Percentiles rank a stretch among this genome's conserved stretches.
phyloP scores from a whole-genome alignment of 2,888 invertebrate species.

The Temnothorax unifasciatus region DNA sequence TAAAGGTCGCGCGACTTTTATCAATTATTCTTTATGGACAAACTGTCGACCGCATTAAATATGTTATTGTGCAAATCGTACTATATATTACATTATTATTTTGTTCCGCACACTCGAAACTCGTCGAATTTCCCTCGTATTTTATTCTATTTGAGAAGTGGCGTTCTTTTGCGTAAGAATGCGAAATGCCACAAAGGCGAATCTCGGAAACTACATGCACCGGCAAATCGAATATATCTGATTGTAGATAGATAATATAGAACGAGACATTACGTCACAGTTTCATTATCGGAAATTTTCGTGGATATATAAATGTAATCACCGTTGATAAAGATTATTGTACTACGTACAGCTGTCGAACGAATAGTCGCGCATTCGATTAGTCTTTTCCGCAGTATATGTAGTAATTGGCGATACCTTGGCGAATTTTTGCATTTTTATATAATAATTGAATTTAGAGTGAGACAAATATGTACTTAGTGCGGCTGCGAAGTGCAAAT shows the following conservation, averaged over 20 bases:
- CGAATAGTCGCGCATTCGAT: slow-evolving; percentile 6
- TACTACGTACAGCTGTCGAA: not conserved
- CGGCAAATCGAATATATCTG: slow-evolving; percentile 24
- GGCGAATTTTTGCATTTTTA: not conserved
- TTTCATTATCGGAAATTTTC: slow-evolving; percentile 44
- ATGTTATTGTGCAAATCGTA: not conserved
- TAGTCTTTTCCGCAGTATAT: not conserved
- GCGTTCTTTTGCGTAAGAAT: not conserved
- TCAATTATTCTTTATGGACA: not conserved
- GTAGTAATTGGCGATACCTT: not conserved
- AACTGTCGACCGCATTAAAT: not conserved
- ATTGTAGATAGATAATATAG: slow-evolving; percentile 32
- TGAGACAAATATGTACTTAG: slow-evolving; percentile 18
- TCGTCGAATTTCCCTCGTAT: not conserved
- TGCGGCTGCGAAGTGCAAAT: not conserved
- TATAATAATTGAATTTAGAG: slow-evolving; percentile 19
- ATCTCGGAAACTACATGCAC: not conserved
- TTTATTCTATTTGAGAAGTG: not conserved
- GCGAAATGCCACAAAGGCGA: no score
- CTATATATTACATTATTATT: not conserved
- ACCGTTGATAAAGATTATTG: slow-evolving; percentile 30
- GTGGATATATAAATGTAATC: slow-evolving; percentile 42
- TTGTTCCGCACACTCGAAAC: not conserved
- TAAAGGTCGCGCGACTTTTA: not conserved
- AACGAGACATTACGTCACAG: slow-evolving; percentile 35